Conservation (phyloP, 2,797 vertebrate species). For the Peromyscus melanophrys region DNA sequence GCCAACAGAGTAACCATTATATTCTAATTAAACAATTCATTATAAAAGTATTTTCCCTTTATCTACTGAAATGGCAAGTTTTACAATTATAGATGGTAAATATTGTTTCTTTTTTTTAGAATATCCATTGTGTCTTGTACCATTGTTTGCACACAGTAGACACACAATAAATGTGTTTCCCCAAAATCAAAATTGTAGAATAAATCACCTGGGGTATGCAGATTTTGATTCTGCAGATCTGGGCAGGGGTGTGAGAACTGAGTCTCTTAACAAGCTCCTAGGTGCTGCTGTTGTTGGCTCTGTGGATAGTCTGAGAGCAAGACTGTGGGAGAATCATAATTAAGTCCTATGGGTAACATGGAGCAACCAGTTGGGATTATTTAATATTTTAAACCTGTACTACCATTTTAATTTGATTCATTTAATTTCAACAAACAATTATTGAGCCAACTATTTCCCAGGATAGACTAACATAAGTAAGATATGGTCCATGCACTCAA, state of each 20-base stretch:
- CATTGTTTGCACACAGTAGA: conserved; percentile 55
- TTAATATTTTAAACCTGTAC: conserved; percentile 82
- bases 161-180: conserved; percentile 57
- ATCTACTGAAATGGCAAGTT: conserved; percentile 19
- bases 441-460: conserved; percentile 74
- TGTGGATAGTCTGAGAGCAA: conserved; percentile 46
- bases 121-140: not conserved
- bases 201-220: conserved; percentile 47
- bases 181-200: conserved; percentile 16
- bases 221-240: conserved; percentile 63
- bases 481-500: conserved; percentile 39
- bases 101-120: conserved; percentile 29
- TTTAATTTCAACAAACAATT: conserved; percentile 83
- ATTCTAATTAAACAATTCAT: conserved; percentile 57
- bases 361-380: conserved; percentile 74
- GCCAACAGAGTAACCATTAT: conserved; percentile 2
- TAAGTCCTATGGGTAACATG: conserved; percentile 78
- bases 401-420: conserved; percentile 84
- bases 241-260: conserved; percentile 18
- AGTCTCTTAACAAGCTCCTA: conserved; percentile 66
- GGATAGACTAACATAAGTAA: conserved; percentile 58
- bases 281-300: conserved; percentile 60
- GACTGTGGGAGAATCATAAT: conserved; percentile 71
- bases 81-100: not conserved
- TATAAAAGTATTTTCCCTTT: conserved; percentile 32